Percentiles rank a stretch among this genome's conserved stretches.
Evolutionary conservation across 2,113 vertebrate species (phyloP).

Genomic region (Indicator maculatus): DNA sequence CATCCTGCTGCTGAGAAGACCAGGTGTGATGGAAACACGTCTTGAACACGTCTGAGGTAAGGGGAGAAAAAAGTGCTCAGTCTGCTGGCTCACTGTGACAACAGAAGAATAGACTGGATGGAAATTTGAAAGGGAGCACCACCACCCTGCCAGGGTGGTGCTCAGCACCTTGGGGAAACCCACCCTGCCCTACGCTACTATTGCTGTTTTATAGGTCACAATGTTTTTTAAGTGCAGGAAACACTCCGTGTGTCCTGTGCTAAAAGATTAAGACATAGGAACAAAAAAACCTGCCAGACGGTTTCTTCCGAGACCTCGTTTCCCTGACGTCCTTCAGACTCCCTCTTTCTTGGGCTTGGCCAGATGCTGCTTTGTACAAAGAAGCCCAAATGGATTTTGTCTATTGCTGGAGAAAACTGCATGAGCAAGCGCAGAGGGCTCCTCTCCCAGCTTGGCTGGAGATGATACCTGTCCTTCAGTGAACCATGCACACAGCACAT

Average conservation of each 20-base stretch:
- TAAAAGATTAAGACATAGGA: constrained; percentile 23
- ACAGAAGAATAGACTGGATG: constrained; percentile 24
- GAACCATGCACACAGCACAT: neutral
- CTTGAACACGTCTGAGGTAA: neutral
- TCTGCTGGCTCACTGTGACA: neutral
- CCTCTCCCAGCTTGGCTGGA: constrained; percentile 17
- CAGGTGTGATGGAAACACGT: neutral
- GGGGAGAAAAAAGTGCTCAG: neutral
- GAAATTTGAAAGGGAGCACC: constrained; percentile 1
- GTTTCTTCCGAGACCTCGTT: neutral
- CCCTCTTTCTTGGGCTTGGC: neutral
- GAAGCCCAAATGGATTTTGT: neutral
- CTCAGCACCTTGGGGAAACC: constrained; percentile 17
- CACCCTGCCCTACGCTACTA: neutral
- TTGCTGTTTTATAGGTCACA: constrained; percentile 15
- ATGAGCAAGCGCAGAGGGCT: neutral
- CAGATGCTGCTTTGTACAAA: neutral
- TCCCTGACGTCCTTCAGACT: neutral
- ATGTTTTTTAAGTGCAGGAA: neutral
- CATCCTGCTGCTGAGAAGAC: neutral
- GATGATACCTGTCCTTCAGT: neutral
- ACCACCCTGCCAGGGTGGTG: neutral
- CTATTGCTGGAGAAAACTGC: neutral
- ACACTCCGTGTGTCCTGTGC: neutral
- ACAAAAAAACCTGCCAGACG: neutral